Conservation (phyloP, 2,888 invertebrate species). For the Arctia plantaginis region DNA sequence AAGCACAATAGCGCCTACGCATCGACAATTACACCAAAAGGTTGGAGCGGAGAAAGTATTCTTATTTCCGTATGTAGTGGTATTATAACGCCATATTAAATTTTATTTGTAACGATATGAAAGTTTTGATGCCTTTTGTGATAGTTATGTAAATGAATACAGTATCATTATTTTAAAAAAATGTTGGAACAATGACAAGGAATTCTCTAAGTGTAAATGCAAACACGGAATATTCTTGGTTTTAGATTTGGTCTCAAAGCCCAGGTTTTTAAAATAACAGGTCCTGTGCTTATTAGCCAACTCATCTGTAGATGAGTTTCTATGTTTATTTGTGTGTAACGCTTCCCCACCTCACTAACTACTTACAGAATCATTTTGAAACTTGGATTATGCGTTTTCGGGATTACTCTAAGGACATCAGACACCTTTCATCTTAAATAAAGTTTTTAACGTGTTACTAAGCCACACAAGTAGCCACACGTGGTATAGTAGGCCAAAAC, state of each 20-base stretch:
- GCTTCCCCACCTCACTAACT: too few relatives aligned
- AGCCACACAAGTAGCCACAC: too few relatives aligned
- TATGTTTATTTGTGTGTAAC: too few relatives aligned
- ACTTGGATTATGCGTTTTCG: too few relatives aligned
- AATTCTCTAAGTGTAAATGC: background rate
- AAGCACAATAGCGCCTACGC: conserved; percentile 31
- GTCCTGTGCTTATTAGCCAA: too few relatives aligned
- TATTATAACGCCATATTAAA: conserved; percentile 15
- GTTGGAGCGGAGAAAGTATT: conserved; percentile 42
- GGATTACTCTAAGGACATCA: too few relatives aligned
- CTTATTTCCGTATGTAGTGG: conserved; percentile 25
- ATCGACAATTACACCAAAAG: conserved; percentile 7
- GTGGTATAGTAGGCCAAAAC: too few relatives aligned
- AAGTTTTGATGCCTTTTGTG: conserved; percentile 34
- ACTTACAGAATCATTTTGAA: too few relatives aligned
- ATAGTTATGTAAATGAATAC: conserved; percentile 13
- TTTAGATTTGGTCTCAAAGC: background rate
- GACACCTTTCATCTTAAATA: too few relatives aligned
- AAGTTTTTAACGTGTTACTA: too few relatives aligned
- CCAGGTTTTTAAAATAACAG: background rate
- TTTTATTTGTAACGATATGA: conserved; percentile 38
- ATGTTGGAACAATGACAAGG: background rate
- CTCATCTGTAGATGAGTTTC: too few relatives aligned
- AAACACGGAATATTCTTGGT: background rate
- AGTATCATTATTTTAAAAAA: background rate